These are phyloP conservation scores for Drosophila willistoni DNA, from an alignment of 1,140 invertebrate species.

Conservation along the genomic window DNA sequence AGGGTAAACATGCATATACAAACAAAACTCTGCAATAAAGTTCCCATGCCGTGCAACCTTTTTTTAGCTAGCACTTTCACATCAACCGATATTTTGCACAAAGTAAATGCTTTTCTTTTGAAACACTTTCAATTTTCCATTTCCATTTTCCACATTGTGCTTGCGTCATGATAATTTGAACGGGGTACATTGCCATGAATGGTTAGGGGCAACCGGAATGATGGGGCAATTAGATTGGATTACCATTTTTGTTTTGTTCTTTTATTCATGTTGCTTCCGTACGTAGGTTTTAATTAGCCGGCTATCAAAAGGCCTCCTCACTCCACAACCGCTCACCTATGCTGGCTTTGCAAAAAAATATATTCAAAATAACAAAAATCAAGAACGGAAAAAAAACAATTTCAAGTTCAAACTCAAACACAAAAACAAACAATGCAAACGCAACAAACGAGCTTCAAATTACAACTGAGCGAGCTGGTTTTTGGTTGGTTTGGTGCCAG, in stretches of 20 bases:
- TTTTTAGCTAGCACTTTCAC: background rate
- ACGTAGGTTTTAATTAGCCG: slow-evolving; percentile 40
- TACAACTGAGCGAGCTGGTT: slow-evolving; percentile 63
- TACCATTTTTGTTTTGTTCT: slow-evolving; percentile 41
- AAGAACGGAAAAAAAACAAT: slow-evolving; percentile 29
- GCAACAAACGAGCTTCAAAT: slow-evolving; percentile 80
- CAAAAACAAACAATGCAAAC: slow-evolving; percentile 47
- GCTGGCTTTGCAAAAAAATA: slow-evolving; percentile 28
- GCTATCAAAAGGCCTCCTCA: slow-evolving; percentile 38
- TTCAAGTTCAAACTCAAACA: slow-evolving; percentile 71
- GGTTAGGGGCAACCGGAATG: background rate
- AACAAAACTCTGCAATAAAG: background rate
- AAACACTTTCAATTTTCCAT: slow-evolving; percentile 30
- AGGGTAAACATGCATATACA: background rate
- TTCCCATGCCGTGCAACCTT: background rate
- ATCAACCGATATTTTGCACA: slow-evolving; percentile 5
- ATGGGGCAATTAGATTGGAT: slow-evolving; percentile 9
- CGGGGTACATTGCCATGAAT: background rate
- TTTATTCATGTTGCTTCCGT: slow-evolving; percentile 36
- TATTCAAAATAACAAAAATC: background rate
- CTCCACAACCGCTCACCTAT: slow-evolving; percentile 41
- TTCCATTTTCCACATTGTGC: background rate
- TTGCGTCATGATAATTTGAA: background rate
- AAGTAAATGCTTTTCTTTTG: slow-evolving; percentile 15
- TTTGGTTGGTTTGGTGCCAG: slow-evolving; percentile 28